phyloP scores from a whole-genome alignment of 2,888 invertebrate genomes.

The Archips crataeganus region DNA sequence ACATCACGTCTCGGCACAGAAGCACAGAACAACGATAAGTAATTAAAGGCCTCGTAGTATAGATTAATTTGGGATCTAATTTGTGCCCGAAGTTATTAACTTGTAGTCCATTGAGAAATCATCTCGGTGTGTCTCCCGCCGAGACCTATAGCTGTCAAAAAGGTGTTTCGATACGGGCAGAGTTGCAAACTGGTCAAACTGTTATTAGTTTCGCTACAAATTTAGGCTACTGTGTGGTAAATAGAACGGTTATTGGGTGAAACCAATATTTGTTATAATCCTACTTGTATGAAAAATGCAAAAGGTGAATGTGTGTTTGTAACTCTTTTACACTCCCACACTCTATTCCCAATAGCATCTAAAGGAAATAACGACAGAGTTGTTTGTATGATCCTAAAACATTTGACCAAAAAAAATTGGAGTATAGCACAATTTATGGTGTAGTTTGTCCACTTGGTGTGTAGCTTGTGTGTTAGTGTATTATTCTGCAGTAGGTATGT shows the following conservation, averaged over 20 bases:
- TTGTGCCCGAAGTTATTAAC: conserved; percentile 36
- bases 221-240: neutral
- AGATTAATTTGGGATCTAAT: conserved; percentile 38
- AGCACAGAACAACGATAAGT: neutral
- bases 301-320: no score
- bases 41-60: conserved; percentile 19
- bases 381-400: no score
- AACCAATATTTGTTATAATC: neutral
- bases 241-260: neutral
- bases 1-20: neutral
- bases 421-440: no score
- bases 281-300: no score
- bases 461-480: no score
- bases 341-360: no score
- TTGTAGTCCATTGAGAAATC: conserved; percentile 40
- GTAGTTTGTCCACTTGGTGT: no score
- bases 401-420: no score
- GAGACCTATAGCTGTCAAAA: conserved; percentile 37
- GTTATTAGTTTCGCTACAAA: conserved; percentile 24
- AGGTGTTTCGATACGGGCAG: conserved; percentile 28
- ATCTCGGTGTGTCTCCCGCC: conserved; percentile 22
- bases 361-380: no score
- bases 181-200: conserved; percentile 13
- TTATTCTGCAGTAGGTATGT: no score
- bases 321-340: no score